These are phyloP conservation scores for Trissoscelio sp. DNA, from an alignment of 2,888 invertebrate genomes.

Conservation along the genomic window DNA sequence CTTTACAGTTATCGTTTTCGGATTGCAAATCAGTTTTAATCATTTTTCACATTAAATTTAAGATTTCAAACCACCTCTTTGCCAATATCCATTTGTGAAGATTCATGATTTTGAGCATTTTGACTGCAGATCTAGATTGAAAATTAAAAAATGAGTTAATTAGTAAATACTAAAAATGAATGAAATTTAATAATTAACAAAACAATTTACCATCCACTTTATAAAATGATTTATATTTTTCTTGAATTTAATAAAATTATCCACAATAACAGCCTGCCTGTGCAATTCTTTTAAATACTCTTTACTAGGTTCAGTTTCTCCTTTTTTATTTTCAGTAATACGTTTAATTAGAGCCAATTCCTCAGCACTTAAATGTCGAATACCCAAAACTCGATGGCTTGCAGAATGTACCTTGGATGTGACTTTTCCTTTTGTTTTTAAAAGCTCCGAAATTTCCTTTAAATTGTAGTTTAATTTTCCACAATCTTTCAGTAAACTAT, in stretches of 20 bases:
- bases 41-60: background rate
- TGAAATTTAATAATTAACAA: constrained; percentile 1
- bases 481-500: constrained; percentile 71
- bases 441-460: constrained; percentile 74
- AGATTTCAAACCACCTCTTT: constrained; percentile 27
- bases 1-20: background rate
- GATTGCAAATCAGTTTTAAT: constrained; percentile 1
- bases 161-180: background rate
- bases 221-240: constrained; percentile 72
- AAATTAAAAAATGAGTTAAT: background rate
- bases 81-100: background rate
- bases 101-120: background rate
- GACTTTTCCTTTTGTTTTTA: constrained; percentile 72
- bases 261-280: constrained; percentile 69
- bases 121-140: background rate
- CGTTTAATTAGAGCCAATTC: constrained; percentile 74
- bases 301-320: constrained; percentile 8
- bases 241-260: constrained; percentile 72
- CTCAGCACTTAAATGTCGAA: constrained; percentile 73
- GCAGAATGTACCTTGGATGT: constrained; percentile 74
- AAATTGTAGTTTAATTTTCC: constrained; percentile 73
- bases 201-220: constrained; percentile 75
- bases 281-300: constrained; percentile 69
- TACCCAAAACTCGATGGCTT: constrained; percentile 70
- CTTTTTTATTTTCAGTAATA: constrained; percentile 65